phyloP scores from a whole-genome alignment of 1,140 invertebrate genomes.

The Zophobas morio region DNA sequence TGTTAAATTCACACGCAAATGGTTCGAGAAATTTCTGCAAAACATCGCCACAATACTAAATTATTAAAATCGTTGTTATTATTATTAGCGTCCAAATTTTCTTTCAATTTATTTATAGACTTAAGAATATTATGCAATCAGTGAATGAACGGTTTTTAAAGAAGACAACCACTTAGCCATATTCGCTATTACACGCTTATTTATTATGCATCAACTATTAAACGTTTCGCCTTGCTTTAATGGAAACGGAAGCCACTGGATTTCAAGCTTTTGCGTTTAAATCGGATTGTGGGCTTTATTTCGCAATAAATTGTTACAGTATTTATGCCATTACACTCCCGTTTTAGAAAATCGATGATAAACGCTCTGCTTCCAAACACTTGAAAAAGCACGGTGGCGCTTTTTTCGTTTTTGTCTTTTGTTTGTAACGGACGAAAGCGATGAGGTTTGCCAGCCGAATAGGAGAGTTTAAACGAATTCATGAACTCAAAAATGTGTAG shows the following conservation, averaged over 20 bases:
- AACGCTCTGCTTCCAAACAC: neutral
- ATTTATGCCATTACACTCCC: neutral
- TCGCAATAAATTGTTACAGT: neutral
- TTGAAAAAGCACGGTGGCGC: too few relatives aligned
- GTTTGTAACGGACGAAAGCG: too few relatives aligned
- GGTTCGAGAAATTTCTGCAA: neutral
- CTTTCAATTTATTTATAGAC: too few relatives aligned
- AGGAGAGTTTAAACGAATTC: too few relatives aligned
- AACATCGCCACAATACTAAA: too few relatives aligned
- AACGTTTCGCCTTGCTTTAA: neutral
- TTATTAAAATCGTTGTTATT: too few relatives aligned
- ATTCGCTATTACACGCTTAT: neutral
- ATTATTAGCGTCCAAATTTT: too few relatives aligned
- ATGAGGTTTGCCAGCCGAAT: too few relatives aligned
- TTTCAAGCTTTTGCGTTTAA: neutral
- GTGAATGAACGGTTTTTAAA: neutral
- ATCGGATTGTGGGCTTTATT: constrained; percentile 2
- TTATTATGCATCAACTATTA: neutral
- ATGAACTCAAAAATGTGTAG: too few relatives aligned
- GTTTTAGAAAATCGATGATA: neutral
- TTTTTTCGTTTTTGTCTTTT: too few relatives aligned
- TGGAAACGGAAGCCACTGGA: neutral
- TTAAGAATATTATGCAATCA: too few relatives aligned
- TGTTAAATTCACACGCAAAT: constrained; percentile 12
- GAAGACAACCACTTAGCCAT: neutral